Evolutionary conservation across 2,797 vertebrate species (phyloP).

Genomic region (Manis javanica): DNA sequence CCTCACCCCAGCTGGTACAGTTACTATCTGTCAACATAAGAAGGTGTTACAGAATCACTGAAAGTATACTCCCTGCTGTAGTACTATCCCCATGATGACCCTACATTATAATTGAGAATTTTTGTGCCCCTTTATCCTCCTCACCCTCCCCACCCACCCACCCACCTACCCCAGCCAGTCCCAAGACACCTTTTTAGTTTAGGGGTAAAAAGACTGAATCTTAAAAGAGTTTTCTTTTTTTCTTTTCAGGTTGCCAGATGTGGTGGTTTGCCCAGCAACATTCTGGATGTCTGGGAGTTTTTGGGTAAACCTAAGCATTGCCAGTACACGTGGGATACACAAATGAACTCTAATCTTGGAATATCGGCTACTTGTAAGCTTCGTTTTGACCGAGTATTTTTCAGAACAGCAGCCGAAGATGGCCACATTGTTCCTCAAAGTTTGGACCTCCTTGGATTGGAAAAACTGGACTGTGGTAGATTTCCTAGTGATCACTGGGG

Average conservation of each 20-base stretch:
- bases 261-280: conserved; percentile 88
- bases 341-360: conserved; percentile 92
- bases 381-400: conserved; percentile 95
- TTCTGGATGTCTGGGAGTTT: conserved; percentile 94
- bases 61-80: too few species aligned
- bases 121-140: too few species aligned
- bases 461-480: conserved; percentile 95
- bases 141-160: too few species aligned
- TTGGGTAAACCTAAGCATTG: conserved; percentile 93
- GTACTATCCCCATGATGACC: too few species aligned
- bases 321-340: conserved; percentile 97
- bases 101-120: too few species aligned
- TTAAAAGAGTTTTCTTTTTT: not conserved
- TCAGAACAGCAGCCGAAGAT: conserved; percentile 86
- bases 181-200: not conserved
- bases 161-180: too few species aligned
- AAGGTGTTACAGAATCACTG: too few species aligned
- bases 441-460: conserved; percentile 94
- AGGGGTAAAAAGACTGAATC: not conserved
- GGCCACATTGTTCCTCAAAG: conserved; percentile 89
- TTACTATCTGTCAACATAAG: too few species aligned
- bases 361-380: conserved; percentile 87
- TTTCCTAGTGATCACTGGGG: conserved; percentile 99
- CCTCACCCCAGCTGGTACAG: too few species aligned
- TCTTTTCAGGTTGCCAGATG: conserved; percentile 90